A percentile compares a stretch with the other conserved stretches of the same genome.
phyloP scores from a whole-genome alignment of 2,113 vertebrate species.

The Gallinago media region DNA sequence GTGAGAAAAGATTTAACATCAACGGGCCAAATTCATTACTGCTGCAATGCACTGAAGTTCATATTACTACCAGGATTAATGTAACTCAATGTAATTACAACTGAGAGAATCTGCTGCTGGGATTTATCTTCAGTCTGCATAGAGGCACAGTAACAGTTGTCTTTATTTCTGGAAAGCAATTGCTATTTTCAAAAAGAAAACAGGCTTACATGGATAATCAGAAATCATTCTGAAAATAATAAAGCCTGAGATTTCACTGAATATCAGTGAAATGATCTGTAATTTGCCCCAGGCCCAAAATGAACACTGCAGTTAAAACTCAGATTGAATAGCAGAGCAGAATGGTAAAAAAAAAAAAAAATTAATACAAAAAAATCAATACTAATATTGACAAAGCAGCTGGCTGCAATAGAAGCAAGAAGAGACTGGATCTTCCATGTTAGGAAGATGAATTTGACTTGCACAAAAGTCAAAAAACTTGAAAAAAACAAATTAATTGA shows the following conservation, averaged over 20 bases:
- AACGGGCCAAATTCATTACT: not conserved
- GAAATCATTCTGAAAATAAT: constrained; percentile 2
- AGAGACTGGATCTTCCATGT: not conserved
- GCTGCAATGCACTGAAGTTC: not conserved
- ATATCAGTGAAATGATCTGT: not conserved
- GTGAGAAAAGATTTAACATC: not conserved
- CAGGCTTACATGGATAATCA: not conserved
- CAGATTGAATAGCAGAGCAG: not conserved
- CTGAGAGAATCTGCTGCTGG: not conserved
- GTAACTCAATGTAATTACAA: not conserved
- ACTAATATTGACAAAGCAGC: not conserved
- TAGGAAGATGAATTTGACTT: not conserved
- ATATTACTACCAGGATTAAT: not conserved
- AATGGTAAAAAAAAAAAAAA: not conserved
- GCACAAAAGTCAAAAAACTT: not conserved
- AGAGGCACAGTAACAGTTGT: not conserved
- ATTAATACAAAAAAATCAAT: not conserved
- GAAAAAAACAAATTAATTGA: not conserved
- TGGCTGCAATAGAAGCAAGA: not conserved
- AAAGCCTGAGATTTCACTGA: not conserved
- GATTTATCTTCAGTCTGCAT: not conserved
- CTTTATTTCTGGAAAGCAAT: not conserved
- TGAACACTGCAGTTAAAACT: not conserved
- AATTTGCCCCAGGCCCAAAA: not conserved
- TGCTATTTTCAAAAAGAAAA: not conserved